phyloP scores from a whole-genome alignment of 1,140 invertebrate species.

The Drosophila athabasca region DNA sequence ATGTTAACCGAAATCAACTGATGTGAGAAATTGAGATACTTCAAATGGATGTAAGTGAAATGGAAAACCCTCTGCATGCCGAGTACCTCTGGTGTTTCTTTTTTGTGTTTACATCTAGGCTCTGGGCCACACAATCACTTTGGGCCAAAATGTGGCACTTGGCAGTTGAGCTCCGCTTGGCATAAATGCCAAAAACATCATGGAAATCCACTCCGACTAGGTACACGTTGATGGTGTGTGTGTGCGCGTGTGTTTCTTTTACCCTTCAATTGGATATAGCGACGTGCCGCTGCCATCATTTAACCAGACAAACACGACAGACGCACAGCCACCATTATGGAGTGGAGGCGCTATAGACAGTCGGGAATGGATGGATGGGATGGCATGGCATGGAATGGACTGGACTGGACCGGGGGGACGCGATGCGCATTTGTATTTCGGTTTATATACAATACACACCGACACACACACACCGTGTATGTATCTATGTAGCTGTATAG shows the following conservation, averaged over 20 bases:
- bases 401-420: constrained; percentile 1
- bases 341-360: constrained; percentile 32
- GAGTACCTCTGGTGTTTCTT: too few species aligned
- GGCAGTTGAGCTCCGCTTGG: constrained; percentile 49
- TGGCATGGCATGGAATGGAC: neutral
- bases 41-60: neutral
- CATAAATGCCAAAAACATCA: constrained; percentile 70
- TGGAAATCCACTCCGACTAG: constrained; percentile 54
- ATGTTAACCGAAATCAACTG: constrained; percentile 59
- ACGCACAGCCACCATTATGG: constrained; percentile 17
- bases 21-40: constrained; percentile 41
- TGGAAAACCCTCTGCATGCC: constrained; percentile 3
- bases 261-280: constrained; percentile 73
- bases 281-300: constrained; percentile 64
- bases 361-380: constrained; percentile 6
- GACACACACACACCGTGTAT: neutral
- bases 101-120: too few species aligned
- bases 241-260: constrained; percentile 40
- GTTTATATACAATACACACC: constrained; percentile 25
- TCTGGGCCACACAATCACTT: constrained; percentile 1
- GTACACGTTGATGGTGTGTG: constrained; percentile 22
- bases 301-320: constrained; percentile 50
- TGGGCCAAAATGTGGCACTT: constrained; percentile 39
- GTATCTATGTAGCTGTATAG: constrained; percentile 5
- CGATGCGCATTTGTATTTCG: constrained; percentile 66